phyloP scores from a whole-genome alignment of 1,140 invertebrate species.

The Acyrthosiphon pisum region DNA sequence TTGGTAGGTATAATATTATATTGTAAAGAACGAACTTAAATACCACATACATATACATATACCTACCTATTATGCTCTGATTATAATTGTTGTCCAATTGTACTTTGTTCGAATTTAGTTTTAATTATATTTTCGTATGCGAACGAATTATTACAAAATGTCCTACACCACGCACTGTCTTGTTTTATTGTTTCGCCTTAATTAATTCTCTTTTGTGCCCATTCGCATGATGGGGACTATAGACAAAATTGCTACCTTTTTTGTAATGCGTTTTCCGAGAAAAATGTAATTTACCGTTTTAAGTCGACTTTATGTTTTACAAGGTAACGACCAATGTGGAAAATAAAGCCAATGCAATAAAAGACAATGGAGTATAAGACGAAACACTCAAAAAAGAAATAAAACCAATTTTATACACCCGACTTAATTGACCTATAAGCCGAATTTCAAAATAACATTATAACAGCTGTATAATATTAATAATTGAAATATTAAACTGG shows the following conservation, averaged over 20 bases:
- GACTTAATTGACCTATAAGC: background rate
- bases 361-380: background rate
- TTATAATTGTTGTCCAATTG: background rate
- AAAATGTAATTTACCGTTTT: constrained; percentile 12
- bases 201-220: background rate
- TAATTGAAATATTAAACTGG: background rate
- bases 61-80: background rate
- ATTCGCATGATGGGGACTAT: background rate
- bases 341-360: background rate
- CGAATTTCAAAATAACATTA: background rate
- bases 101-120: background rate
- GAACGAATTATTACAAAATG: background rate
- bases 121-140: background rate
- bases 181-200: background rate
- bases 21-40: background rate
- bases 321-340: background rate
- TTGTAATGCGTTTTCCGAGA: background rate
- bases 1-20: background rate
- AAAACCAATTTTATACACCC: background rate
- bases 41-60: background rate
- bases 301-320: background rate
- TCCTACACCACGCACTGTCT: background rate
- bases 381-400: background rate
- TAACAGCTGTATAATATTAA: background rate
- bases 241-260: background rate